Evolutionary conservation across 2,888 invertebrate species (phyloP).

Genomic region (Tinea trinotella): DNA sequence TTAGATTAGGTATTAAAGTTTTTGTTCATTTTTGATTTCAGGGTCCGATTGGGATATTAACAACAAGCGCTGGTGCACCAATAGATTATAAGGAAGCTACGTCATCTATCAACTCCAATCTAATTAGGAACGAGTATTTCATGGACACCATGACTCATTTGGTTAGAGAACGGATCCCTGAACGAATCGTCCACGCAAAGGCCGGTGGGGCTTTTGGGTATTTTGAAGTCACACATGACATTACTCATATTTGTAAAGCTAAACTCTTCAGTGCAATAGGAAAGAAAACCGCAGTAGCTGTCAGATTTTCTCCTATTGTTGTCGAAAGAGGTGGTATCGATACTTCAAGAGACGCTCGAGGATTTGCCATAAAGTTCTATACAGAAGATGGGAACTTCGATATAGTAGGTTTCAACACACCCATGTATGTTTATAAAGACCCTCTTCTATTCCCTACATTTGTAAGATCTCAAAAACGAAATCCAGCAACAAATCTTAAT

Average conservation of each 20-base stretch:
- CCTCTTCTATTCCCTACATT: slow-evolving; percentile 90
- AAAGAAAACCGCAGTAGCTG: slow-evolving; percentile 82
- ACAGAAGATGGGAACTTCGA: slow-evolving; percentile 93
- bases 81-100: slow-evolving; percentile 79
- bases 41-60: slow-evolving; percentile 70
- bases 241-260: slow-evolving; percentile 81
- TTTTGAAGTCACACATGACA: slow-evolving; percentile 88
- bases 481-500: slow-evolving; percentile 87
- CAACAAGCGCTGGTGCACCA: slow-evolving; percentile 84
- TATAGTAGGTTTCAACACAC: slow-evolving; percentile 89
- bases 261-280: slow-evolving; percentile 80
- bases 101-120: slow-evolving; percentile 81
- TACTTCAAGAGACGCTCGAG: slow-evolving; percentile 87
- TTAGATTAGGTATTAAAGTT: too few relatives aligned
- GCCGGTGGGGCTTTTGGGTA: slow-evolving; percentile 91
- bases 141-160: slow-evolving; percentile 84
- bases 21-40: slow-evolving; percentile 31
- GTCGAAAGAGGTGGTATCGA: slow-evolving; percentile 90
- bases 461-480: slow-evolving; percentile 93
- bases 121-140: slow-evolving; percentile 84
- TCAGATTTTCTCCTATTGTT: slow-evolving; percentile 84
- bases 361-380: slow-evolving; percentile 93
- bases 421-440: slow-evolving; percentile 90
- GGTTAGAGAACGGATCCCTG: slow-evolving; percentile 90
- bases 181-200: slow-evolving; percentile 93